These are phyloP conservation scores for Acromyrmex echinatior DNA, from an alignment of 1,140 invertebrate species.

Conservation along the genomic window DNA sequence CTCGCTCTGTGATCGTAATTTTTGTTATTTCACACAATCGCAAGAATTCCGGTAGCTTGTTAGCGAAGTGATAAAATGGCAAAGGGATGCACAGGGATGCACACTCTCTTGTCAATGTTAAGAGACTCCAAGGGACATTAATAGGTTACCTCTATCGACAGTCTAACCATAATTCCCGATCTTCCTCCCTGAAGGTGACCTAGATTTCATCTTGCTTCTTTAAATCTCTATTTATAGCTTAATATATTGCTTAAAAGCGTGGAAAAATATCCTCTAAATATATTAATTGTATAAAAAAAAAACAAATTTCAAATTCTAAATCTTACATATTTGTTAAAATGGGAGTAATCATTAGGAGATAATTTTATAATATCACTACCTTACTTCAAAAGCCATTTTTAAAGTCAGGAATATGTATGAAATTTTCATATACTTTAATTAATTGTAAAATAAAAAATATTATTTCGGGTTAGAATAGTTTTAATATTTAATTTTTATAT, in stretches of 20 bases:
- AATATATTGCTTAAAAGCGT: neutral
- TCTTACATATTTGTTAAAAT: constrained; percentile 8
- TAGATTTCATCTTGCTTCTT: constrained; percentile 46
- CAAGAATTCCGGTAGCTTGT: constrained; percentile 67
- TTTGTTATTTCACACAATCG: constrained; percentile 49
- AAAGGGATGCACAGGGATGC: constrained; percentile 72
- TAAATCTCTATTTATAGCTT: neutral
- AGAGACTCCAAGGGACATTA: constrained; percentile 70
- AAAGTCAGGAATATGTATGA: neutral
- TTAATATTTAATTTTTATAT: constrained; percentile 12
- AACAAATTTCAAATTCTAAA: neutral
- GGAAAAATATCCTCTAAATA: neutral
- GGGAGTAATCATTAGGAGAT: neutral
- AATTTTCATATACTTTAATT: no score
- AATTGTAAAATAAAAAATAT: constrained; percentile 13
- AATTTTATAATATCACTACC: neutral
- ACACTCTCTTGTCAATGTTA: constrained; percentile 64
- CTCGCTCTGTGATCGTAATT: neutral
- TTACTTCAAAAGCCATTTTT: no score
- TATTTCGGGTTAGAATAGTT: neutral
- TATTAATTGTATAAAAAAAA: neutral
- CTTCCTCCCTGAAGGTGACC: constrained; percentile 63
- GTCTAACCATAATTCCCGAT: constrained; percentile 58
- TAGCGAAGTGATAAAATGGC: constrained; percentile 65
- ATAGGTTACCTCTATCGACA: constrained; percentile 67